These are phyloP conservation scores for Pachydiplax longipennis DNA, from an alignment of 2,888 invertebrate species.

Conservation along the genomic window DNA sequence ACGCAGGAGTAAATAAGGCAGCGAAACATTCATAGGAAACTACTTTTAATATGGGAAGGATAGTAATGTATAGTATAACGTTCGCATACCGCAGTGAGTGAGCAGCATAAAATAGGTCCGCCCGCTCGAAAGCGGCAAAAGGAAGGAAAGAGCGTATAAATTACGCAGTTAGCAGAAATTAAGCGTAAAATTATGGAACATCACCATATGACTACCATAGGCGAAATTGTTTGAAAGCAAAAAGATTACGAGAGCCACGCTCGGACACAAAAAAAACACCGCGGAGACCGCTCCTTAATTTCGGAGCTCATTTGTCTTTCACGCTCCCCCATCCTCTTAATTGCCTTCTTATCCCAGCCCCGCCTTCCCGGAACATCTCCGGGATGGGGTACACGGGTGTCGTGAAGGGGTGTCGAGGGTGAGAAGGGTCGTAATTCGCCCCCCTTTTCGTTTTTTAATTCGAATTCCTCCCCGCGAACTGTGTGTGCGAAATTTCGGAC, in stretches of 20 bases:
- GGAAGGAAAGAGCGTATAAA: neutral
- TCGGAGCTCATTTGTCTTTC: slow-evolving; percentile 31
- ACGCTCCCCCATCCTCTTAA: slow-evolving; percentile 17
- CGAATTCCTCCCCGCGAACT: neutral
- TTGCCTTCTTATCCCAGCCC: neutral
- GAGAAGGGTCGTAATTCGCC: neutral
- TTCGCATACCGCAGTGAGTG: too few species aligned
- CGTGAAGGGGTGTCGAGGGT: neutral
- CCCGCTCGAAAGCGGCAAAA: neutral
- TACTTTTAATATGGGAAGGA: too few species aligned
- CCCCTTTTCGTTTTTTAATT: neutral
- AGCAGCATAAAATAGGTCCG: too few species aligned
- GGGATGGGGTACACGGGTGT: neutral
- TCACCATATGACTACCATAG: neutral
- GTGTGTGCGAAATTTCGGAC: neutral
- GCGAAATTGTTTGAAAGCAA: neutral
- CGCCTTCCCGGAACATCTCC: neutral
- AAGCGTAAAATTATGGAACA: neutral
- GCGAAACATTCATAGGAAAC: too few species aligned
- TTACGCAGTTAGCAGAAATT: neutral
- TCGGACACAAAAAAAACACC: neutral
- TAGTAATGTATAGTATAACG: too few species aligned
- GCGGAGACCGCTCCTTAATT: slow-evolving; percentile 1
- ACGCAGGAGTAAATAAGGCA: too few species aligned
- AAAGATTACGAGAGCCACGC: neutral